A percentile compares a stretch with the other conserved stretches of the same genome.
These are phyloP conservation scores for Clamator glandarius DNA, from an alignment of 2,797 vertebrate species.

Conservation along the genomic window DNA sequence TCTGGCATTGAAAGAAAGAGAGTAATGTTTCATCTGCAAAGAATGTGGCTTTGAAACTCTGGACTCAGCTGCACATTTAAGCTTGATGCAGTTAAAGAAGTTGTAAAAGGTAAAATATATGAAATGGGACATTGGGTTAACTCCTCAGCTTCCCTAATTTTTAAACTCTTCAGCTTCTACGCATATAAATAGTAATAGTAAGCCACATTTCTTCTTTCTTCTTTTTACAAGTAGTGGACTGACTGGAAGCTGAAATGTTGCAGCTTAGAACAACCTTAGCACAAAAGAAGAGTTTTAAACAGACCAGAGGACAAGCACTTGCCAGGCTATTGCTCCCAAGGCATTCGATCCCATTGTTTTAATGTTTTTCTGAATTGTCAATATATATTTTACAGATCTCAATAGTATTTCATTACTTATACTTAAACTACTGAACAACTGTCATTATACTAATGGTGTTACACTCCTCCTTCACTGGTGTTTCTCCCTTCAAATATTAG, in stretches of 20 bases:
- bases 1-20: constrained; percentile 60
- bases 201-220: fast-evolving
- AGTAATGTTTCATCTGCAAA: constrained; percentile 62
- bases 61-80: constrained; percentile 9
- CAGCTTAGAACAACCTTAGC: background rate
- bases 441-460: background rate
- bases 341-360: background rate
- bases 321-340: background rate
- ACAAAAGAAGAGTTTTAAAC: background rate
- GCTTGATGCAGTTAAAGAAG: background rate
- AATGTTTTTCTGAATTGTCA: background rate
- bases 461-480: background rate
- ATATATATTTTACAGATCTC: background rate
- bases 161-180: background rate
- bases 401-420: background rate
- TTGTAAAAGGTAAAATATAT: background rate
- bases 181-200: background rate
- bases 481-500: constrained; percentile 33
- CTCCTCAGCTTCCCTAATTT: background rate
- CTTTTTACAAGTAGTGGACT: background rate
- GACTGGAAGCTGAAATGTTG: background rate
- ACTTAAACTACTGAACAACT: background rate
- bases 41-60: constrained; percentile 58
- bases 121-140: background rate
- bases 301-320: background rate